These are phyloP conservation scores for Sebastes taczanowskii DNA, from an alignment of 2,797 vertebrate species.

Conservation along the genomic window DNA sequence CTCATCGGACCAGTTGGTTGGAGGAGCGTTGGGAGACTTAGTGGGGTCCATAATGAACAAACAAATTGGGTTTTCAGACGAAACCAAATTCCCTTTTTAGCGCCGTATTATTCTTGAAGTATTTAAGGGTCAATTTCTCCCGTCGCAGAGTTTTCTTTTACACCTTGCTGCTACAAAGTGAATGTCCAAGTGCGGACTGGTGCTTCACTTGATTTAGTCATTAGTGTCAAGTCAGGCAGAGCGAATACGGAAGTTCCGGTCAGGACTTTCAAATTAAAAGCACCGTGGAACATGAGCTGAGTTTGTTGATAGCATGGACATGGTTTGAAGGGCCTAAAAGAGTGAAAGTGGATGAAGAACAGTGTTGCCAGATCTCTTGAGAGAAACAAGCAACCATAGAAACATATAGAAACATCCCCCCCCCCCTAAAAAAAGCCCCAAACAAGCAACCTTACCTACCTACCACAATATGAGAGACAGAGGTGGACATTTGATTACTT, in stretches of 20 bases:
- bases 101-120: neutral
- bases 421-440: no score
- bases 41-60: slow-evolving; percentile 64
- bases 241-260: accelerated
- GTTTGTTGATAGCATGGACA: no score
- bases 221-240: neutral
- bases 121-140: accelerated
- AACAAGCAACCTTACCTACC: no score
- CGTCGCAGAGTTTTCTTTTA: accelerated
- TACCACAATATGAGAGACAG: no score
- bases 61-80: neutral
- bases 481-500: no score
- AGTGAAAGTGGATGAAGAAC: neutral
- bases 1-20: slow-evolving; percentile 35
- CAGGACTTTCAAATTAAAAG: accelerated
- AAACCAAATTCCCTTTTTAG: neutral
- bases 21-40: slow-evolving; percentile 42
- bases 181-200: accelerated
- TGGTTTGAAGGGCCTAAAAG: no score
- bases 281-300: no score
- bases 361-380: no score
- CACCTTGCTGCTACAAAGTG: neutral
- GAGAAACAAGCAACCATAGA: no score
- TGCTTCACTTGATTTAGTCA: no score
- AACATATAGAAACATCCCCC: no score